Conservation (phyloP, 1,140 invertebrate genomes). For the Batillaria attramentaria region DNA sequence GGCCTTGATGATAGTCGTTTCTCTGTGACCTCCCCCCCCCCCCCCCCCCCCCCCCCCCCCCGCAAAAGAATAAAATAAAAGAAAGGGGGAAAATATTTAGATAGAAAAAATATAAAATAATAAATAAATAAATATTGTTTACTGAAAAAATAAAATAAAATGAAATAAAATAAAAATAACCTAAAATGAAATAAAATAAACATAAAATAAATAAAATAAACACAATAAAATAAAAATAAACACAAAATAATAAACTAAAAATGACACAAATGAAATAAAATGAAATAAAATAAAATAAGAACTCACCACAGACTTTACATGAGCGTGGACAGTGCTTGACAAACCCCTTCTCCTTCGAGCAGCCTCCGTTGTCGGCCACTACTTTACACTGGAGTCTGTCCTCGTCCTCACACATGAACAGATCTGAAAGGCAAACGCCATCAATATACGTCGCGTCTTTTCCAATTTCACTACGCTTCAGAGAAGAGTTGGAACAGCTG, state of each 20-base stretch:
- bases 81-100: background rate
- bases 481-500: too few relatives aligned
- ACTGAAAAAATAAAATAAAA: background rate
- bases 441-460: background rate
- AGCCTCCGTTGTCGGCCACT: conserved; percentile 37
- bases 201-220: background rate
- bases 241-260: background rate
- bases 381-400: conserved; percentile 38
- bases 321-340: conserved; percentile 44
- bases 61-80: background rate
- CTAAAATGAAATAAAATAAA: background rate
- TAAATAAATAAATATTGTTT: background rate
- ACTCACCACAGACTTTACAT: conserved; percentile 50
- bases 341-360: conserved; percentile 38
- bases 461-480: background rate
- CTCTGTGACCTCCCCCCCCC: background rate
- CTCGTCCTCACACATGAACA: conserved; percentile 49
- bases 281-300: background rate
- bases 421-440: conserved; percentile 40
- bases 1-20: too few relatives aligned
- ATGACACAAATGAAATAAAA: background rate
- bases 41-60: background rate
- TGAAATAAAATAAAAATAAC: background rate
- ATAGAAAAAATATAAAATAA: background rate
- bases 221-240: background rate